Evolutionary conservation across 2,797 vertebrate genomes (phyloP).

Genomic region (Rhodeus uyekii): DNA sequence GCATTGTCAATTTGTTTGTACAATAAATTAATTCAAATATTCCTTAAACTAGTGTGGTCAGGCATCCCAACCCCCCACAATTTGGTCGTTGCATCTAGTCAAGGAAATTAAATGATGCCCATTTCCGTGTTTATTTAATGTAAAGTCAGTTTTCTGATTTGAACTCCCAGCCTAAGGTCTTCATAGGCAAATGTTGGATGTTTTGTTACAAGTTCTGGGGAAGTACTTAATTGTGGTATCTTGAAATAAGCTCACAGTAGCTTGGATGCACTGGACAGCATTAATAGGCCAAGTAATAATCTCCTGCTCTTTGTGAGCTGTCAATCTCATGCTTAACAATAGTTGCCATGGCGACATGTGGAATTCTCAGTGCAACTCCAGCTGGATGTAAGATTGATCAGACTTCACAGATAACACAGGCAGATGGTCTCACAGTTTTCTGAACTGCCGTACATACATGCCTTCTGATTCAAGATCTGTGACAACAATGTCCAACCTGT

Average conservation of each 20-base stretch:
- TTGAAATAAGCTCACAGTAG: constrained; percentile 20
- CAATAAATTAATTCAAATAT: too few species aligned
- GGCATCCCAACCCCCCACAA: neutral
- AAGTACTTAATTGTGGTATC: neutral
- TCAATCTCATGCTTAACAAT: constrained; percentile 48
- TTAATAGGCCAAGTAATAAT: constrained; percentile 38
- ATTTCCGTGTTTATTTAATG: neutral
- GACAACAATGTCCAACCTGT: constrained; percentile 25
- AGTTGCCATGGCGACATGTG: constrained; percentile 54
- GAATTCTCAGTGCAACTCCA: constrained; percentile 50
- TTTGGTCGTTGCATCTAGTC: neutral
- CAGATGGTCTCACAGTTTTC: constrained; percentile 46
- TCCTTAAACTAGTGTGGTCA: neutral
- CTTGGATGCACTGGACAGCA: neutral
- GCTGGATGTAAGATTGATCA: constrained; percentile 47
- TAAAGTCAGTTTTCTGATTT: neutral
- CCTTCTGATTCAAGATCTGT: constrained; percentile 29
- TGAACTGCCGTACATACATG: constrained; percentile 27
- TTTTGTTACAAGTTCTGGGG: neutral
- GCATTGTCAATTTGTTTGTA: too few species aligned
- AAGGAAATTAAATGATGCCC: neutral
- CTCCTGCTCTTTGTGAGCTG: constrained; percentile 34
- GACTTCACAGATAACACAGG: constrained; percentile 45
- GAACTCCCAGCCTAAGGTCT: neutral
- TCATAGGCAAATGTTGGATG: neutral